phyloP scores from a whole-genome alignment of 2,797 vertebrate genomes.

The Leptodactylus fallax region DNA sequence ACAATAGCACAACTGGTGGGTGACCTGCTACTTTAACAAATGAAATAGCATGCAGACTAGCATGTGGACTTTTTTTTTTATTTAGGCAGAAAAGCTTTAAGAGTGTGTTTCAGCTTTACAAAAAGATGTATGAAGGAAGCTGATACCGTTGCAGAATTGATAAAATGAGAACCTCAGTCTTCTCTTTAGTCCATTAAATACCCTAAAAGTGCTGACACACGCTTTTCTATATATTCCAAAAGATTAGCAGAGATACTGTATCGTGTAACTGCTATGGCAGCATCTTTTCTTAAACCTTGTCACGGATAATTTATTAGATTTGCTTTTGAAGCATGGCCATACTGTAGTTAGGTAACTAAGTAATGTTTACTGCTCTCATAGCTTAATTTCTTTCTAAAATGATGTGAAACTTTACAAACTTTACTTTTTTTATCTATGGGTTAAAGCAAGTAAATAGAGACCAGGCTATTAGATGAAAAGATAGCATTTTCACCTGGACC shows the following conservation, averaged over 20 bases:
- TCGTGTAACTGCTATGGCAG: slow-evolving; percentile 2
- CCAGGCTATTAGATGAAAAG: not conserved
- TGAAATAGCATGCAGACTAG: not conserved
- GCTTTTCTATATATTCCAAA: slow-evolving; percentile 1
- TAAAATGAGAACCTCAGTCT: not conserved
- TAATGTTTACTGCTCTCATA: not conserved
- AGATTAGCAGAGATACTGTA: slow-evolving; percentile 10
- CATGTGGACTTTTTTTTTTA: not conserved
- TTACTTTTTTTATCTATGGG: not conserved
- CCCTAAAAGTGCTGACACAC: slow-evolving; percentile 28
- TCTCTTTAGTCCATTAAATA: slow-evolving; percentile 32
- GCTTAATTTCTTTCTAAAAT: not conserved
- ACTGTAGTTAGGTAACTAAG: not conserved
- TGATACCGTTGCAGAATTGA: slow-evolving; percentile 15
- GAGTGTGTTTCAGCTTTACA: not conserved
- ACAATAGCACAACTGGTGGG: not conserved
- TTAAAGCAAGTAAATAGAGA: not conserved
- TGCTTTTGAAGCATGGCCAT: not conserved
- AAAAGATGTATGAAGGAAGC: slow-evolving; percentile 1
- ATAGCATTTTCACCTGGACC: not conserved
- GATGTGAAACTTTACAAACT: not conserved
- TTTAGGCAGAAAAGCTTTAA: not conserved
- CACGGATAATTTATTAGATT: not conserved
- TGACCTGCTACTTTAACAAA: no score
- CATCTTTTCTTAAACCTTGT: not conserved